Conservation (phyloP, 2,113 vertebrate species). For the Dicrurus megarhynchus region DNA sequence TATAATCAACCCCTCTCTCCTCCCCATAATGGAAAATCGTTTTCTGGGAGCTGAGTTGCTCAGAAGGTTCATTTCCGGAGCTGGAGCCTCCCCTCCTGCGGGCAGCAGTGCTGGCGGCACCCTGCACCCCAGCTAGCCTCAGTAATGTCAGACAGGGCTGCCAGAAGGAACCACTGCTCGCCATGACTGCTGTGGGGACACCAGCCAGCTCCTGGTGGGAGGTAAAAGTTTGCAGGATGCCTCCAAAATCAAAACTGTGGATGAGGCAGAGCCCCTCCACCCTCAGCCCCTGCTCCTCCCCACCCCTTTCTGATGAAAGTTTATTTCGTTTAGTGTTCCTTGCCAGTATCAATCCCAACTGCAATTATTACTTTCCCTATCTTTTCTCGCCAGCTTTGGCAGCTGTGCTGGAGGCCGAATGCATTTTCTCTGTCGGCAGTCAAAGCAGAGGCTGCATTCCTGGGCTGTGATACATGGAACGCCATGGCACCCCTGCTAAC, state of each 20-base stretch:
- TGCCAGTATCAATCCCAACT: not conserved
- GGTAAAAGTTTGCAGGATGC: not conserved
- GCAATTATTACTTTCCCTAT: constrained; percentile 55
- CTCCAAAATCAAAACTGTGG: not conserved
- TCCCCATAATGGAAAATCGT: not conserved
- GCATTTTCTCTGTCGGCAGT: constrained; percentile 58
- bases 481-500: constrained; percentile 71
- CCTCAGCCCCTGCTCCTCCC: not conserved
- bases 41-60: not conserved
- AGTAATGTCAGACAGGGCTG: not conserved
- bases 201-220: constrained; percentile 34
- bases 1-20: not conserved
- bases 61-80: not conserved
- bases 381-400: constrained; percentile 56
- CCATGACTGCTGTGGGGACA: not conserved
- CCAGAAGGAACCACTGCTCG: not conserved
- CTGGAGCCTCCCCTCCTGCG: not conserved
- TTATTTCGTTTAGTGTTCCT: not conserved
- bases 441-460: constrained; percentile 66
- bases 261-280: not conserved
- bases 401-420: constrained; percentile 59
- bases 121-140: not conserved
- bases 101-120: not conserved
- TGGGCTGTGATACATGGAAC: constrained; percentile 55
- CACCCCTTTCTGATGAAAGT: not conserved